These are phyloP conservation scores for Pyrrhosoma nymphula DNA, from an alignment of 2,888 invertebrate species.

Conservation along the genomic window DNA sequence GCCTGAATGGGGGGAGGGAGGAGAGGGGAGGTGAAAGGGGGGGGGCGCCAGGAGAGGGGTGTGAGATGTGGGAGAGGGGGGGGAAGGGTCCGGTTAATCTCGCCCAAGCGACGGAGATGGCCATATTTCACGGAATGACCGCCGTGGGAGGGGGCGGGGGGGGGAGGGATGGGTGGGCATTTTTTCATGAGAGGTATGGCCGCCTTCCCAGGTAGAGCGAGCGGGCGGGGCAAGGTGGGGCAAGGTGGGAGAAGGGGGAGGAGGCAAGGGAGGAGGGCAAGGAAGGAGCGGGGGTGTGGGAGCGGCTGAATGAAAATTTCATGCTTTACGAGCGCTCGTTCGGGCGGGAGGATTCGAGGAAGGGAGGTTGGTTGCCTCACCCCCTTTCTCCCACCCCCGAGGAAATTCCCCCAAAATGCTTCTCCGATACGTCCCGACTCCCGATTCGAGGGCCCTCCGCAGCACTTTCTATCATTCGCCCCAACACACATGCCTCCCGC, in stretches of 20 bases:
- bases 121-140: slow-evolving; percentile 3
- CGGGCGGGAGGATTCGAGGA: not conserved
- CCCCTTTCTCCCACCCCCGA: too few relatives aligned
- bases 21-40: too few relatives aligned
- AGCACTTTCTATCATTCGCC: not conserved
- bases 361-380: too few relatives aligned
- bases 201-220: not conserved
- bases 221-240: not conserved
- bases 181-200: too few relatives aligned
- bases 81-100: slow-evolving; percentile 11
- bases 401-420: not conserved
- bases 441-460: not conserved
- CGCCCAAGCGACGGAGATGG: not conserved
- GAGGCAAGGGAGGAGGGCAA: not conserved
- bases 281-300: not conserved
- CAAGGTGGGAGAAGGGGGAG: not conserved
- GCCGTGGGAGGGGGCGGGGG: not conserved
- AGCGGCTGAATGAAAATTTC: not conserved
- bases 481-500: not conserved
- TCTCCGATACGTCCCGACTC: not conserved
- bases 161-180: too few relatives aligned
- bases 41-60: too few relatives aligned
- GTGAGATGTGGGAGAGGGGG: not conserved
- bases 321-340: slow-evolving; percentile 1
- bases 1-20: too few relatives aligned